Conservation (phyloP, 1,140 invertebrate genomes). For the Drosophila virilis region DNA sequence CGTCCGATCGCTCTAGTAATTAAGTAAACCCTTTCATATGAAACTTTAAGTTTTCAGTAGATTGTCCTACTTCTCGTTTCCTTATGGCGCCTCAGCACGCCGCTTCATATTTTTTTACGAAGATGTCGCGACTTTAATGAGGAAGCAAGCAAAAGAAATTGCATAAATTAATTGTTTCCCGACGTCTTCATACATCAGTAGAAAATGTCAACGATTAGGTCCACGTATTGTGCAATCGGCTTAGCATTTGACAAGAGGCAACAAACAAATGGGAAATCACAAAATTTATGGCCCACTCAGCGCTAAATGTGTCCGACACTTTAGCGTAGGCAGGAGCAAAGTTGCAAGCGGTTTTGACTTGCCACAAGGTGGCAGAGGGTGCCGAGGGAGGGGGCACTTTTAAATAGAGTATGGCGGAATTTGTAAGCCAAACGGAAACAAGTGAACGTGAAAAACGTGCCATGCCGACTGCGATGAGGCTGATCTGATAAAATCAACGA, state of each 20-base stretch:
- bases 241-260: slow-evolving; percentile 44
- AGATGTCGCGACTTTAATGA: too few species aligned
- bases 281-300: slow-evolving; percentile 65
- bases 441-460: slow-evolving; percentile 77
- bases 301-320: slow-evolving; percentile 45
- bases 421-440: slow-evolving; percentile 63
- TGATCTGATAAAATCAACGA: slow-evolving; percentile 21
- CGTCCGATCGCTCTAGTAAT: too few species aligned
- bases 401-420: slow-evolving; percentile 45
- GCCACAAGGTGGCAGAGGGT: too few species aligned
- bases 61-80: too few species aligned
- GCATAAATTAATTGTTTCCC: neutral
- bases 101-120: too few species aligned
- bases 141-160: too few species aligned
- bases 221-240: slow-evolving; percentile 44
- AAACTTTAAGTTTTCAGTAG: too few species aligned
- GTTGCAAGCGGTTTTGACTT: neutral
- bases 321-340: slow-evolving; percentile 29
- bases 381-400: neutral
- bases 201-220: slow-evolving; percentile 30
- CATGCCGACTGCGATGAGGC: slow-evolving; percentile 20
- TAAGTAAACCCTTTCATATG: too few species aligned
- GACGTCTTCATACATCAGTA: slow-evolving; percentile 19
- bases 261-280: slow-evolving; percentile 53
- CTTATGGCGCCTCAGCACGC: too few species aligned